Conservation (phyloP, 2,888 invertebrate genomes). For the Escarpia spicata region DNA sequence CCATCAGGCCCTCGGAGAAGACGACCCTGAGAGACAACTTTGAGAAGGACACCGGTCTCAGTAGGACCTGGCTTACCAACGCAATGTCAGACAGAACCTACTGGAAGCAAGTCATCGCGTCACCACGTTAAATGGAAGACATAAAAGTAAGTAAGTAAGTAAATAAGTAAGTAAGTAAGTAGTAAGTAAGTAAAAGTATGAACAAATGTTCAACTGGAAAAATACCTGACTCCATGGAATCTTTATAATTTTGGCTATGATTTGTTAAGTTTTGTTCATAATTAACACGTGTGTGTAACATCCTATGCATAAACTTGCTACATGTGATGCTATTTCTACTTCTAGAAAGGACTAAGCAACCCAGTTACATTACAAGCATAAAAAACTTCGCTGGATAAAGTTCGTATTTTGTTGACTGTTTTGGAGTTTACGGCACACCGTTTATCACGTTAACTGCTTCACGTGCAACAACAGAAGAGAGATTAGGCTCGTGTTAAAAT, state of each 20-base stretch:
- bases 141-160: too few relatives aligned
- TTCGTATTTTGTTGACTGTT: not conserved
- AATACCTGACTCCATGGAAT: not conserved
- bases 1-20: too few relatives aligned
- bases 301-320: not conserved
- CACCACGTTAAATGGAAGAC: too few relatives aligned
- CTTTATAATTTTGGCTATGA: not conserved
- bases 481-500: not conserved
- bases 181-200: too few relatives aligned
- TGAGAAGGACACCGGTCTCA: too few relatives aligned
- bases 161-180: too few relatives aligned
- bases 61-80: too few relatives aligned
- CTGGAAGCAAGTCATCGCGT: too few relatives aligned
- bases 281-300: not conserved
- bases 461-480: not conserved
- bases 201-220: not conserved
- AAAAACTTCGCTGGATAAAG: not conserved
- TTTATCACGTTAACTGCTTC: not conserved
- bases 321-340: not conserved
- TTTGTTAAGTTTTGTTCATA: not conserved
- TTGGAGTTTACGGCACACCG: not conserved
- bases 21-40: too few relatives aligned
- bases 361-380: not conserved
- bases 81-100: too few relatives aligned
- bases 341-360: not conserved